Percentiles rank a stretch among this genome's conserved stretches.
Conservation (phyloP, 2,797 vertebrate genomes). For the Dipus sagitta region DNA sequence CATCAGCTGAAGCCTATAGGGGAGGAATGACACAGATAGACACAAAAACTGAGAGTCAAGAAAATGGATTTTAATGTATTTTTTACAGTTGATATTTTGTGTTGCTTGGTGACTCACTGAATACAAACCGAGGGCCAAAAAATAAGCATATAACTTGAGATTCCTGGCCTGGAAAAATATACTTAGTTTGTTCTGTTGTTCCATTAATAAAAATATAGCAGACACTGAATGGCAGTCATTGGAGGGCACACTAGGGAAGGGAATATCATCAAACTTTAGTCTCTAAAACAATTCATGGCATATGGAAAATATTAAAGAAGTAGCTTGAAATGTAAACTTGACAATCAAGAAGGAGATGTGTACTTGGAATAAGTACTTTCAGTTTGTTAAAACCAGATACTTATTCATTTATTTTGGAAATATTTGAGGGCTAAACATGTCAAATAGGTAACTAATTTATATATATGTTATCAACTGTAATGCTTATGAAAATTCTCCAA, state of each 20-base stretch:
- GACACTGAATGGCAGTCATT: not conserved
- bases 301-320: not conserved
- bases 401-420: not conserved
- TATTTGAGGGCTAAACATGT: not conserved
- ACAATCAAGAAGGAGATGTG: not conserved
- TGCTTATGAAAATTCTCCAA: not conserved
- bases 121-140: not conserved
- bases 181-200: not conserved
- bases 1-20: not conserved
- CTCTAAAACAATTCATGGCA: not conserved
- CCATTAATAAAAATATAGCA: not conserved
- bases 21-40: not conserved
- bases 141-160: not conserved
- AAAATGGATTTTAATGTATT: not conserved
- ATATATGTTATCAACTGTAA: not conserved
- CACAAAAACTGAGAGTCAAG: not conserved
- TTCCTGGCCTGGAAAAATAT: not conserved
- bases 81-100: not conserved
- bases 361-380: not conserved
- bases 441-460: not conserved
- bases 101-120: not conserved
- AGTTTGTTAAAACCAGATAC: not conserved
- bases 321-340: not conserved
- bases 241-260: not conserved
- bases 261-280: not conserved